phyloP scores from a whole-genome alignment of 2,113 vertebrate species.

The Odontophorus gujanensis region DNA sequence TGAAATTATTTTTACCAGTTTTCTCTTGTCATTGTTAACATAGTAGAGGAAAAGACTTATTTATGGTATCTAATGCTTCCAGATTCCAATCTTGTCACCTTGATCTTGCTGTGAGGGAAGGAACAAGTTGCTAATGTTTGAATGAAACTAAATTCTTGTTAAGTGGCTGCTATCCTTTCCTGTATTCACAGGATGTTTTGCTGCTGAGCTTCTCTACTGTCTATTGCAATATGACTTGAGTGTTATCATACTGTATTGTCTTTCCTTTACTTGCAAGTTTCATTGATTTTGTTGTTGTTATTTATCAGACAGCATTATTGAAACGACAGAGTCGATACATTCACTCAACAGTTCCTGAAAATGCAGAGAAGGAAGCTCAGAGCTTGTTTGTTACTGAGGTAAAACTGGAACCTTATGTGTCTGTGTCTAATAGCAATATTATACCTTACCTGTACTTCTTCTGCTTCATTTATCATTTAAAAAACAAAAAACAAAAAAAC shows the following conservation, averaged over 20 bases:
- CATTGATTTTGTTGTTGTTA: neutral
- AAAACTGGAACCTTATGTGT: neutral
- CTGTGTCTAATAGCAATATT: neutral
- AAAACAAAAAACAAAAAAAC: neutral
- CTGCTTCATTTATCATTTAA: neutral
- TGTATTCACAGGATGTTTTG: neutral
- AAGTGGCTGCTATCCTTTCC: neutral
- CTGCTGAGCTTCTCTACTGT: neutral
- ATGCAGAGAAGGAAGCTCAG: conserved; percentile 90
- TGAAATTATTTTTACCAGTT: neutral
- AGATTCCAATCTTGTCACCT: neutral
- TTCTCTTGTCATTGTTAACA: neutral
- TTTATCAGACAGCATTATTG: conserved; percentile 86
- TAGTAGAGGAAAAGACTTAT: neutral
- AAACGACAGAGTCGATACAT: conserved; percentile 89
- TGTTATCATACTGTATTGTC: neutral
- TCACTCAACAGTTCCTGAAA: conserved; percentile 89
- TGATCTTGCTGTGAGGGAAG: neutral
- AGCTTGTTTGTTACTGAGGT: conserved; percentile 98
- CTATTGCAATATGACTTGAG: neutral
- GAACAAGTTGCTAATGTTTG: neutral
- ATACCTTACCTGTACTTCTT: neutral
- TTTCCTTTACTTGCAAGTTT: neutral
- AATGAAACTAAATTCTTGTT: neutral
- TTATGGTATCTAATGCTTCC: neutral